phyloP scores from a whole-genome alignment of 2,888 invertebrate genomes.

The Liopterus haemorrhoidalis region DNA sequence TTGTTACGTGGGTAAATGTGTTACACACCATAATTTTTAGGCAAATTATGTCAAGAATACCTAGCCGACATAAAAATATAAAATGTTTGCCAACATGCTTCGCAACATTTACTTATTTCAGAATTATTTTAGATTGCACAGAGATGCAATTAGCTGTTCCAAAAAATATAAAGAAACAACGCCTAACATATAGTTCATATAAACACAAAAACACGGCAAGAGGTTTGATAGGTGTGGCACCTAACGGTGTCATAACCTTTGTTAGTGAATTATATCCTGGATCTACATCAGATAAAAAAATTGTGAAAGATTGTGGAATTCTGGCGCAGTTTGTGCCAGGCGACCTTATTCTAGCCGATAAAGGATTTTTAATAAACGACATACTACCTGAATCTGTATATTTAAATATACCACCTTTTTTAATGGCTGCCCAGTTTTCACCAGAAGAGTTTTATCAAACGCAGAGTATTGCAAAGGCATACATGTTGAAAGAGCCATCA shows the following conservation, averaged over 20 bases:
- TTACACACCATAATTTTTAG: constrained; percentile 29
- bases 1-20: constrained; percentile 29
- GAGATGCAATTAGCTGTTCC: constrained; percentile 26
- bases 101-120: constrained; percentile 29
- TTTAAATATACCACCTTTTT: constrained; percentile 35
- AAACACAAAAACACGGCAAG: constrained; percentile 34
- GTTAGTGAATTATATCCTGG: constrained; percentile 34
- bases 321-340: constrained; percentile 28
- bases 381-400: constrained; percentile 30
- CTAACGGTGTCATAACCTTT: constrained; percentile 35
- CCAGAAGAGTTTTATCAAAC: constrained; percentile 29
- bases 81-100: constrained; percentile 27
- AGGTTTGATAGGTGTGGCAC: constrained; percentile 33
- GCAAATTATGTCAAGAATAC: constrained; percentile 28
- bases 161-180: constrained; percentile 24
- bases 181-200: constrained; percentile 28
- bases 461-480: constrained; percentile 32
- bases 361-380: constrained; percentile 33
- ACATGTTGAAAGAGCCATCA: constrained; percentile 33
- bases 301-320: constrained; percentile 28
- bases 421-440: constrained; percentile 29
- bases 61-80: constrained; percentile 27
- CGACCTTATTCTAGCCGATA: constrained; percentile 33
- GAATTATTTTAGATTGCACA: constrained; percentile 29
- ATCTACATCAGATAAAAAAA: constrained; percentile 32